Evolutionary conservation across 2,888 invertebrate species (phyloP).

Genomic region (Bimastos eiseni): DNA sequence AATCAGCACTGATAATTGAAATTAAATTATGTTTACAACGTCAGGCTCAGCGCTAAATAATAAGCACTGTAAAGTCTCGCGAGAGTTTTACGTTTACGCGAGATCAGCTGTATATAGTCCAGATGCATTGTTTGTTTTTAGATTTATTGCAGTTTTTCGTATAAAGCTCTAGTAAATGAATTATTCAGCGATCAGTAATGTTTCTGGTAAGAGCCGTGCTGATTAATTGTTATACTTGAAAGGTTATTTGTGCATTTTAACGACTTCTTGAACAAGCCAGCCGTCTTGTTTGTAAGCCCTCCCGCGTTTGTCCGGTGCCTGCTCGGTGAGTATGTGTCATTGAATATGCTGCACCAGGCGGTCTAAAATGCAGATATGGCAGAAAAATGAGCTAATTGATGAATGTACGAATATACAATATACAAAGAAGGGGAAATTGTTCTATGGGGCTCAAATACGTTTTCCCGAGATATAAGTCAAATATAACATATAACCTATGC

Average conservation of each 20-base stretch:
- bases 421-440: background rate
- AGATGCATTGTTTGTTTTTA: slow-evolving; percentile 7
- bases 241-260: background rate
- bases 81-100: slow-evolving; percentile 16
- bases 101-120: slow-evolving; percentile 23
- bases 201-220: background rate
- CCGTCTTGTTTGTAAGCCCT: background rate
- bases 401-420: background rate
- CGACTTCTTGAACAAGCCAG: background rate
- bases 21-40: too few species aligned
- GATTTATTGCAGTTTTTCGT: background rate
- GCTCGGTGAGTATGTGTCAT: background rate
- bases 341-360: background rate
- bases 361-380: background rate
- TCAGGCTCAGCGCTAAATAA: background rate
- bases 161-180: background rate
- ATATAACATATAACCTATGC: background rate
- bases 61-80: slow-evolving; percentile 5
- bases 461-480: background rate
- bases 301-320: slow-evolving; percentile 2
- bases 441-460: background rate
- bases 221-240: background rate
- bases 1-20: too few species aligned
- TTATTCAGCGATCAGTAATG: slow-evolving; percentile 13
- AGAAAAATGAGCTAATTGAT: background rate